Conservation (phyloP, 92 coral and sea anemone genomes). For the Actinernus sp. region DNA sequence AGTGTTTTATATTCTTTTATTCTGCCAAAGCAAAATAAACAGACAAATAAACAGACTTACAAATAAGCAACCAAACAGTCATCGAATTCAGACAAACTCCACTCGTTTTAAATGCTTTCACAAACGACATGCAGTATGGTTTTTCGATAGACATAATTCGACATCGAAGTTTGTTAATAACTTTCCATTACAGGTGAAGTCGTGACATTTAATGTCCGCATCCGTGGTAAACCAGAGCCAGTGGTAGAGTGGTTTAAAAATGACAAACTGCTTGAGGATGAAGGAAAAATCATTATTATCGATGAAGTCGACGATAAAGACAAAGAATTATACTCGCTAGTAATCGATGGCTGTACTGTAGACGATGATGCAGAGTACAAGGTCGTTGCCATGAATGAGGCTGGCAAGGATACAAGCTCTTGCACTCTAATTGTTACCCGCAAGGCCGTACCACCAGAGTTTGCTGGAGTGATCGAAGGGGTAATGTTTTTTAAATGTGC, state of each 20-base stretch:
- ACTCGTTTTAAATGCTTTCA: too few species aligned
- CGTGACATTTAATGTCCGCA: constrained; percentile 72
- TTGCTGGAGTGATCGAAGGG: constrained; percentile 79
- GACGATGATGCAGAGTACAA: constrained; percentile 84
- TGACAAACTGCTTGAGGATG: constrained; percentile 80
- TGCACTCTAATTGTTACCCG: constrained; percentile 77
- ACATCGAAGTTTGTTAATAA: too few species aligned
- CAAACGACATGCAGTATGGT: too few species aligned
- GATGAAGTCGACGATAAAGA: constrained; percentile 93
- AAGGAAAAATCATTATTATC: constrained; percentile 82
- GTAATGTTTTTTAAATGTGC: constrained; percentile 7
- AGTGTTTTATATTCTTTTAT: too few species aligned
- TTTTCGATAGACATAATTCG: too few species aligned
- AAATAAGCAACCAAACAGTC: too few species aligned
- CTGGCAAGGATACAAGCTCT: constrained; percentile 80
- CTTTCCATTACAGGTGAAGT: constrained; percentile 87
- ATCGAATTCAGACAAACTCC: too few species aligned
- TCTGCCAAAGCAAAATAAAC: too few species aligned
- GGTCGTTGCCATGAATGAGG: constrained; percentile 93
- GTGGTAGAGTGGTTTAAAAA: constrained; percentile 96
- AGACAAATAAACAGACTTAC: too few species aligned
- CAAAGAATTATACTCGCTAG: constrained; percentile 80
- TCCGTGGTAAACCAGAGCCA: constrained; percentile 93
- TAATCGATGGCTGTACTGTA: constrained; percentile 79
- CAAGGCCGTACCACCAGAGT: constrained; percentile 78